Base-by-base conservation (phyloP, 2,888 invertebrate species). In the Papilio gigon region DNA sequence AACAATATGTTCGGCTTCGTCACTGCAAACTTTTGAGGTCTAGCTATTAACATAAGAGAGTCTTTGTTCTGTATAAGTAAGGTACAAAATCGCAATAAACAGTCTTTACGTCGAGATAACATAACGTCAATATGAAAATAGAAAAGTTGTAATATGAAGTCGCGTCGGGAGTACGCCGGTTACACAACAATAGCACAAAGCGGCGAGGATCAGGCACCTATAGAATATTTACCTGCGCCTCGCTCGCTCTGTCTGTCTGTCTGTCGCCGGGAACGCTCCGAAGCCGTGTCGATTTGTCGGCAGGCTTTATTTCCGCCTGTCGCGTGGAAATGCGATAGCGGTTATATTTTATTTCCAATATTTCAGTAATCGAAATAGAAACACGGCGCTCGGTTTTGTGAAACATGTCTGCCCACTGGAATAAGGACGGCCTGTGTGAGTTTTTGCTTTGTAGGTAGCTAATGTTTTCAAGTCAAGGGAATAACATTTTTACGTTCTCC, bases 291-390 rank as follows among this genome's bases (percentile, higher is more conserved):
- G 82, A 82, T 83, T 80, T 81, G 84, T 83, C 82, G 84, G 81
- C 85, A 82, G 81, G 86, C 84, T 89, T 89, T 88, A 91, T 90
- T 90, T 90, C 89, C 90, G 89, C 81, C 82, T 83, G 89, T 89
- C 89, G 85, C 84, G 81, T 85, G 84, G 84, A 86, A 88, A 87
- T 84, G 79, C 85, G 89, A 89, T 89, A 89, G 82, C 81, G 80
- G 82, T 84, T 84, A 85, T 86, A 87, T 88, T 87, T 88, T 84
- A 84, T 85, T 80, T 80, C 76, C 80, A 80, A 80, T 80, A 79
- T 77, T 80, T 85, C 83, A 82, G 82, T 84, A 82, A 84, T 86
- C 81, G 85, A 84, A 87, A 86, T 85, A 84, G 85, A 84, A 86
- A 82, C 80, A 81, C 78, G 78, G 77, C 76, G 78, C 73, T 71